Conservation (phyloP, 2,797 vertebrate genomes). For the Jordanella pulchra region DNA sequence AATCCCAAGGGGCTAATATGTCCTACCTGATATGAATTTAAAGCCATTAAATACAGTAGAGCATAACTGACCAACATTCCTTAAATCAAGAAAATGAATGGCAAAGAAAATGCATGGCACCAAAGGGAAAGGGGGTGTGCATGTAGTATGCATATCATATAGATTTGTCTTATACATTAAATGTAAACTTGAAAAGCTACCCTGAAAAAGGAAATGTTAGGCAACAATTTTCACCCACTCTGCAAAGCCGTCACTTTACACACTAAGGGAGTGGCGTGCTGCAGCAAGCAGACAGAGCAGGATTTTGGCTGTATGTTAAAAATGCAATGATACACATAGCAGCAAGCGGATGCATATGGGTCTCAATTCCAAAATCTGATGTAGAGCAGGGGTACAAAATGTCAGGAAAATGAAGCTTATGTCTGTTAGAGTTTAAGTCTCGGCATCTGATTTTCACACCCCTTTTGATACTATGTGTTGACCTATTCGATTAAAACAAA, state of each 20-base stretch:
- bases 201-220: conserved; percentile 73
- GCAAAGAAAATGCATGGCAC: neutral
- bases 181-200: conserved; percentile 41
- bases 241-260: conserved; percentile 46
- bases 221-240: conserved; percentile 64
- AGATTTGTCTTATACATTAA: conserved; percentile 28
- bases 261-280: conserved; percentile 39
- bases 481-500: conserved; percentile 66
- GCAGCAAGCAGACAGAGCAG: conserved; percentile 63
- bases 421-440: conserved; percentile 40
- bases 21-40: conserved; percentile 5
- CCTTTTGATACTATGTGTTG: conserved; percentile 45
- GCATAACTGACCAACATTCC: conserved; percentile 12
- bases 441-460: conserved; percentile 39
- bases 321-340: conserved; percentile 71
- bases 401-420: conserved; percentile 33
- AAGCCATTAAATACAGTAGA: conserved; percentile 17
- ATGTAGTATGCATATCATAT: conserved; percentile 12
- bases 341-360: conserved; percentile 71
- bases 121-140: neutral
- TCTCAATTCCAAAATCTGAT: conserved; percentile 50
- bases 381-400: conserved; percentile 25
- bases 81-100: neutral
- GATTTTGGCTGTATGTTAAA: conserved; percentile 36
- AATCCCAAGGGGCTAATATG: conserved; percentile 14